phyloP scores from a whole-genome alignment of 2,888 invertebrate species.

The Pyrochroa serraticornis region DNA sequence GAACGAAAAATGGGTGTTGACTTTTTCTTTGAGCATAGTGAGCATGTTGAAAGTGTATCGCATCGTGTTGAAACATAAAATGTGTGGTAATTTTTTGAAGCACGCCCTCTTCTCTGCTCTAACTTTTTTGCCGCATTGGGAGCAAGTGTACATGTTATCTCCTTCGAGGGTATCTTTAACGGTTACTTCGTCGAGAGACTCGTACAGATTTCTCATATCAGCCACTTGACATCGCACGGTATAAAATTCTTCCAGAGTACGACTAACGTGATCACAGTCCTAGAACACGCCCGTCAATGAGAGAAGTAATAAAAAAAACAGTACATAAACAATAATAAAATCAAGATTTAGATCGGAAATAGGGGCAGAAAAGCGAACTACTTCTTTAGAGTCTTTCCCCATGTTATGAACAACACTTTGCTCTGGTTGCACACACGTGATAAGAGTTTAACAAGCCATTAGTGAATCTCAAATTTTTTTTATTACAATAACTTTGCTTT shows the following conservation, averaged over 20 bases:
- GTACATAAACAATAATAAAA: constrained; percentile 1
- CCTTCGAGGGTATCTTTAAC: constrained; percentile 96
- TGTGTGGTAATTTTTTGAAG: constrained; percentile 91
- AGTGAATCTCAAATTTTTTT: too few relatives aligned
- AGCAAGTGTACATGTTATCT: constrained; percentile 97
- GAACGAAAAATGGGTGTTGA: constrained; percentile 96
- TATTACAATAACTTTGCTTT: too few relatives aligned
- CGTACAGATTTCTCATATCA: constrained; percentile 94
- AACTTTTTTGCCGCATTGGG: constrained; percentile 93
- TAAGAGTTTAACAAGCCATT: too few relatives aligned
- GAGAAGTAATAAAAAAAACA: not conserved
- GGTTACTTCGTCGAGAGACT: constrained; percentile 95
- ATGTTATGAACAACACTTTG: too few relatives aligned
- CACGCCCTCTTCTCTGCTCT: constrained; percentile 94
- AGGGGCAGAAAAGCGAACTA: too few relatives aligned
- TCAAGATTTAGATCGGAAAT: too few relatives aligned
- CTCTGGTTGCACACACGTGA: too few relatives aligned
- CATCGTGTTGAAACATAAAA: constrained; percentile 96
- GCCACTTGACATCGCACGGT: constrained; percentile 96
- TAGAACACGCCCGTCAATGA: constrained; percentile 47
- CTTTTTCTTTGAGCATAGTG: constrained; percentile 96
- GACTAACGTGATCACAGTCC: constrained; percentile 94
- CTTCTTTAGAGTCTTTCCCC: too few relatives aligned
- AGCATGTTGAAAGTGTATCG: constrained; percentile 97
- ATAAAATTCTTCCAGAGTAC: constrained; percentile 95